Conservation (phyloP, 92 coral and sea anemone genomes). For the Desmophyllum pertusum region DNA sequence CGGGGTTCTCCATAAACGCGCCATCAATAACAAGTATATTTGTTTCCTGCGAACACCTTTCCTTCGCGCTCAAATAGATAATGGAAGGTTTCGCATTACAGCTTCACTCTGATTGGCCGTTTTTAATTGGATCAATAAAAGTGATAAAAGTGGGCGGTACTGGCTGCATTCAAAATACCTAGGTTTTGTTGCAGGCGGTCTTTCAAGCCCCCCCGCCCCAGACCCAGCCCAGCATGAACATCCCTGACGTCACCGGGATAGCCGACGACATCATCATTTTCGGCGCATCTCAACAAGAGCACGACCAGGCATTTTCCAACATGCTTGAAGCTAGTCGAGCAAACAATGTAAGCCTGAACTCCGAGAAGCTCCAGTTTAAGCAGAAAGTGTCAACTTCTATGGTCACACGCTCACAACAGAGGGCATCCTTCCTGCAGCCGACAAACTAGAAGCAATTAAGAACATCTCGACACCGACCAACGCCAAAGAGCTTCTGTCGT, state of each 20-base stretch:
- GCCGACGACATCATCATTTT: slow-evolving; percentile 57
- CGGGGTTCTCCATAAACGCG: too few species aligned
- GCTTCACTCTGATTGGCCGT: too few species aligned
- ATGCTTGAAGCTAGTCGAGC: slow-evolving; percentile 50
- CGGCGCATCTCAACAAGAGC: slow-evolving; percentile 69
- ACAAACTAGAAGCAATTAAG: slow-evolving; percentile 58
- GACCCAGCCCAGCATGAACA: too few species aligned
- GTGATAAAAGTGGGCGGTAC: too few species aligned
- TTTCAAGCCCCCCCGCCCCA: too few species aligned
- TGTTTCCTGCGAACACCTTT: too few species aligned
- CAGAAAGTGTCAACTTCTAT: slow-evolving; percentile 54
- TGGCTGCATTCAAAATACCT: too few species aligned
- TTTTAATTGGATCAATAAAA: too few species aligned
- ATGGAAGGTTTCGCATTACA: too few species aligned
- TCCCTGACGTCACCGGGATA: slow-evolving; percentile 52
- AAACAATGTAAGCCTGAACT: slow-evolving; percentile 67
- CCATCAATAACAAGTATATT: too few species aligned
- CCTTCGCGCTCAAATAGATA: too few species aligned
- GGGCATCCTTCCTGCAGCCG: slow-evolving; percentile 60
- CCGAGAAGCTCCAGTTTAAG: slow-evolving; percentile 70
- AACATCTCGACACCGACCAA: slow-evolving; percentile 55
- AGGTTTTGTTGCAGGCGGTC: too few species aligned
- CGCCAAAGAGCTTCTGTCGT: slow-evolving; percentile 57
- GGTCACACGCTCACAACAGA: slow-evolving; percentile 56
- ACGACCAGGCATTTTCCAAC: slow-evolving; percentile 58